phyloP scores from a whole-genome alignment of 1,140 invertebrate genomes.

The Saccostrea echinata region DNA sequence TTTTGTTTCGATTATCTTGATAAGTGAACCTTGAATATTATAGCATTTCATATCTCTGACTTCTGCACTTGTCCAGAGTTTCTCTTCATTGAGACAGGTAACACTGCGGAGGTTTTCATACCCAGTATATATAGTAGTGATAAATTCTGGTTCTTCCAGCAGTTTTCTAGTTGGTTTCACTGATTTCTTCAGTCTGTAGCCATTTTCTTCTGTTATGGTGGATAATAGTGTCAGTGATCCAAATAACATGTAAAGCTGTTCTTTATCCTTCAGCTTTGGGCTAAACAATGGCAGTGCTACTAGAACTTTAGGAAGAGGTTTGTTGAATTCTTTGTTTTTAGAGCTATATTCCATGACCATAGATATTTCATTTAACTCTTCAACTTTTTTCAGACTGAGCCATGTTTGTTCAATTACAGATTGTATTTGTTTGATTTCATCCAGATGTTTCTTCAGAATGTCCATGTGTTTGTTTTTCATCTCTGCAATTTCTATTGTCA shows the following conservation, averaged over 20 bases:
- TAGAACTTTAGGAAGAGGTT: background rate
- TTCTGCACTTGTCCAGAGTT: background rate
- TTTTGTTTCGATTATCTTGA: background rate
- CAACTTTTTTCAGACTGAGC: background rate
- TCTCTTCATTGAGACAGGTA: background rate
- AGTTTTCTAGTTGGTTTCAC: background rate
- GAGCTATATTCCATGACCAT: background rate
- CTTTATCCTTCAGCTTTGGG: background rate
- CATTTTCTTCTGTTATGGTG: background rate
- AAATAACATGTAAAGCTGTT: background rate
- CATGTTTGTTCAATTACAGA: background rate
- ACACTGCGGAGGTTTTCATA: background rate
- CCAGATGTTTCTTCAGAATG: background rate
- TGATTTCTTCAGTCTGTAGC: background rate
- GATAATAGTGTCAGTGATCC: background rate
- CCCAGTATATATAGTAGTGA: background rate
- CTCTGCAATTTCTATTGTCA: background rate
- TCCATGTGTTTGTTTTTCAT: background rate
- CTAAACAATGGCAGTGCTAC: background rate
- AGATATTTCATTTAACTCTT: background rate
- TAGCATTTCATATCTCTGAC: background rate
- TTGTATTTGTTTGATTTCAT: constrained; percentile 3
- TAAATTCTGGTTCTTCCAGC: background rate
- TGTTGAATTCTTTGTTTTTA: background rate
- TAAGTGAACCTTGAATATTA: background rate